These are phyloP conservation scores for Aegithalos caudatus DNA, from an alignment of 2,113 vertebrate genomes.

Conservation along the genomic window DNA sequence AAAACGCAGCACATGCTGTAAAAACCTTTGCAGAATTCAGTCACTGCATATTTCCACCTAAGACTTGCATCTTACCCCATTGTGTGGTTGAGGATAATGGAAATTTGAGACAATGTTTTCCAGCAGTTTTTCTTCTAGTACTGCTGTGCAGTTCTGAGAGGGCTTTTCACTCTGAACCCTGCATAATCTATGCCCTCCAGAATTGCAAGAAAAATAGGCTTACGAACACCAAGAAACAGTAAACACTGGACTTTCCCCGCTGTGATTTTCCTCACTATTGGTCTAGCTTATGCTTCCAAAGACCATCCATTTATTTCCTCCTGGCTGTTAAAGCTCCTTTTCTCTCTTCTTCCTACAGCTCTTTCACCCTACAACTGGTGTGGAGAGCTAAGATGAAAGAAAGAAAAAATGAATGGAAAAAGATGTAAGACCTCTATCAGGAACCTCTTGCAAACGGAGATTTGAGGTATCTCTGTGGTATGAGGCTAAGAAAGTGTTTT, in stretches of 20 bases:
- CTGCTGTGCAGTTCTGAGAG: background rate
- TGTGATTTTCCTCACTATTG: background rate
- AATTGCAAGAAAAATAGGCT: background rate
- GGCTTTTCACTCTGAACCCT: background rate
- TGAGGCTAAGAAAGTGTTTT: background rate
- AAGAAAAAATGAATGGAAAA: background rate
- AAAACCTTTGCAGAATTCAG: background rate
- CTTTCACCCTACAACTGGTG: background rate
- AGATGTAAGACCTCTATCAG: background rate
- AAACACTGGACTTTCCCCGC: background rate
- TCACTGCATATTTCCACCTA: background rate
- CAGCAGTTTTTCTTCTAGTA: background rate
- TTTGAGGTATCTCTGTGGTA: background rate
- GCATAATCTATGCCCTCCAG: background rate
- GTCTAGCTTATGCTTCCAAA: background rate
- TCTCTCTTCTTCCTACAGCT: background rate
- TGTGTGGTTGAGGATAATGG: background rate
- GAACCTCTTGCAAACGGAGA: background rate
- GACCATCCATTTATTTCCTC: background rate
- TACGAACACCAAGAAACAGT: background rate
- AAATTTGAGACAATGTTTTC: background rate
- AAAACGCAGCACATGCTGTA: background rate
- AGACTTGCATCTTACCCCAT: background rate
- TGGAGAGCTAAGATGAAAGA: background rate
- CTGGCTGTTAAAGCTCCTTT: background rate